phyloP scores from a whole-genome alignment of 1,140 invertebrate genomes.

The Platyura marginata region DNA sequence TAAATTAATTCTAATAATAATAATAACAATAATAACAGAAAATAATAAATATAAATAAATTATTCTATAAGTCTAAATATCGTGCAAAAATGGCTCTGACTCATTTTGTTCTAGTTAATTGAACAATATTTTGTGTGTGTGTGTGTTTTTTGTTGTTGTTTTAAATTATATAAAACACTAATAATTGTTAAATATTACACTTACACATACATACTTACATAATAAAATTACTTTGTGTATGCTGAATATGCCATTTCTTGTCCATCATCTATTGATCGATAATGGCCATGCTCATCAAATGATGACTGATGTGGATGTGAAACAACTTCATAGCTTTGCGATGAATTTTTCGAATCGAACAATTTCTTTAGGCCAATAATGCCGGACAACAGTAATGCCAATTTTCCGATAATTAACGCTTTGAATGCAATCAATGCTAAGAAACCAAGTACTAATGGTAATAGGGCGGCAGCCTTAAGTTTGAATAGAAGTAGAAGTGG shows the following conservation, averaged over 20 bases:
- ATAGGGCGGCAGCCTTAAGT: constrained; percentile 56
- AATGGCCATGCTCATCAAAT: constrained; percentile 31
- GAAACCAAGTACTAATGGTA: constrained; percentile 54
- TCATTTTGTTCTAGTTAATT: neutral
- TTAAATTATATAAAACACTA: neutral
- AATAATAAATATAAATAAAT: no score
- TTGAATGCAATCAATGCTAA: constrained; percentile 66
- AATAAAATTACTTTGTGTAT: constrained; percentile 21
- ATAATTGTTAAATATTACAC: no score
- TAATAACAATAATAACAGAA: no score
- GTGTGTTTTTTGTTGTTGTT: neutral
- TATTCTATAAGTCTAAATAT: no score
- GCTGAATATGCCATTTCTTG: constrained; percentile 44
- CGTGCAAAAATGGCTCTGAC: neutral
- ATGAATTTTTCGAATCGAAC: constrained; percentile 42
- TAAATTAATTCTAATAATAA: no score
- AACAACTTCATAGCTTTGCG: constrained; percentile 52
- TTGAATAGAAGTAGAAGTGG: constrained; percentile 55
- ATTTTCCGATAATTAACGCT: constrained; percentile 60
- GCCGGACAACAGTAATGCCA: constrained; percentile 52
- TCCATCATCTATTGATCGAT: constrained; percentile 34
- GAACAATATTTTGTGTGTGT: neutral
- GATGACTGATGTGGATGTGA: constrained; percentile 39
- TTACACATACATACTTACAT: neutral
- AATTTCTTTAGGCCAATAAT: constrained; percentile 64